Base-by-base conservation (phyloP, 2,888 invertebrate genomes). In the Heliconius cydno region DNA sequence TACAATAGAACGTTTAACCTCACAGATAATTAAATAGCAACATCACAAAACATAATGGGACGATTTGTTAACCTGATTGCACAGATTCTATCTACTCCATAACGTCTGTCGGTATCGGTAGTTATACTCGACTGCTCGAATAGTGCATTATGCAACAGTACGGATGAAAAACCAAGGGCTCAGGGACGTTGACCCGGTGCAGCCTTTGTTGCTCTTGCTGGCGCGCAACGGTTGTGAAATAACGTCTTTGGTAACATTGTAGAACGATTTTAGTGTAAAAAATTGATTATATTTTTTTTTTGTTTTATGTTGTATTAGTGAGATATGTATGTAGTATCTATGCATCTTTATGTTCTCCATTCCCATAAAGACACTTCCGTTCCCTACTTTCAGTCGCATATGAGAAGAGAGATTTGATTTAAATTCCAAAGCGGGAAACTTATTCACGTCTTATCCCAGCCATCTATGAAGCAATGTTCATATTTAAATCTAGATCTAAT, bases 151-250 rank as follows among this genome's bases (percentile, higher is more conserved):
- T 77, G 77, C 79, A 82, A 81, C 79, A 70, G 77, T 79, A 81
- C 81, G 78, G 80, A 72, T 75, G 76, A 68, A 79, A 81, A 82
- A 79, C 71, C 76, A 79, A 79, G 83, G 83, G 80, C 82, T 77
- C 77, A 60, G 74, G 83, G 80, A 30, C 82, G 66, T 79, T 79
- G 81, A 81, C 83, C 70, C 77, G 12, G 3, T n/a, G 60, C 52
- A 13, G 38, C 34, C 73, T 73, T 73, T 73, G 73, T 73, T 73
- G 60, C 60, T 73, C 25, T 73, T 73, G 60, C 38, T 73, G 38
- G 38, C n/a, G 6, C 65, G 60, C 15, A 19, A 19, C 25, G 10
- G 46, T 75, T 75, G 41, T 65, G 75, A 65, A 65, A 46, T 65
- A 19, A 5, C 38, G 28, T 41, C 75, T 65, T 46, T 75, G 65